Evolutionary conservation across 2,888 invertebrate genomes (phyloP).

Genomic region (Neoitamus cyanurus): DNA sequence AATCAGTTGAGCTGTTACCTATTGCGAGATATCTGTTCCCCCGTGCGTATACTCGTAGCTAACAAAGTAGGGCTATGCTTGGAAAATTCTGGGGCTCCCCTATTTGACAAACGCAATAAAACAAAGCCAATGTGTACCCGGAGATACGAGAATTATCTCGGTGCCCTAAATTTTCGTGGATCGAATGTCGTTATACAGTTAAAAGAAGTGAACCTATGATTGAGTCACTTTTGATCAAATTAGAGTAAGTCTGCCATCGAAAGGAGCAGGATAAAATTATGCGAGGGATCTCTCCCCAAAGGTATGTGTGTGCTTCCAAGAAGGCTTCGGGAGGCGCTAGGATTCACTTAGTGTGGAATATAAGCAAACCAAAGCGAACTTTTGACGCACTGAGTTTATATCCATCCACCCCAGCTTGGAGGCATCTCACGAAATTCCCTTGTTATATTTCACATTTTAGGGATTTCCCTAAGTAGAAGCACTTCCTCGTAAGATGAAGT

Average conservation of each 20-base stretch:
- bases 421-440: neutral
- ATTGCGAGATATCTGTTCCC: neutral
- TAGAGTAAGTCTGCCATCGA: neutral
- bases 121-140: neutral
- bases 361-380: neutral
- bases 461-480: neutral
- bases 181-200: slow-evolving; percentile 6
- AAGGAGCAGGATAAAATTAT: neutral
- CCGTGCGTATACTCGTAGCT: neutral
- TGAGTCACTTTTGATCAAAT: slow-evolving; percentile 5
- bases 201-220: neutral
- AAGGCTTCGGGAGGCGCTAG: neutral
- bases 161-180: neutral
- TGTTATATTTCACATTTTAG: neutral
- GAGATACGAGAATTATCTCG: neutral
- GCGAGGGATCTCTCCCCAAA: neutral
- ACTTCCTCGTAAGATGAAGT: neutral
- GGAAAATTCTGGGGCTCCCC: neutral
- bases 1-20: neutral
- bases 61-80: neutral
- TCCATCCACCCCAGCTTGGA: neutral
- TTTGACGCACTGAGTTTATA: neutral
- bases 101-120: slow-evolving; percentile 6
- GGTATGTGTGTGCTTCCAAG: neutral
- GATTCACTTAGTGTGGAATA: neutral